A percentile compares a stretch with the other conserved stretches of the same genome.
phyloP scores from a whole-genome alignment of 2,113 vertebrate genomes.

The Spea multiplicata region DNA sequence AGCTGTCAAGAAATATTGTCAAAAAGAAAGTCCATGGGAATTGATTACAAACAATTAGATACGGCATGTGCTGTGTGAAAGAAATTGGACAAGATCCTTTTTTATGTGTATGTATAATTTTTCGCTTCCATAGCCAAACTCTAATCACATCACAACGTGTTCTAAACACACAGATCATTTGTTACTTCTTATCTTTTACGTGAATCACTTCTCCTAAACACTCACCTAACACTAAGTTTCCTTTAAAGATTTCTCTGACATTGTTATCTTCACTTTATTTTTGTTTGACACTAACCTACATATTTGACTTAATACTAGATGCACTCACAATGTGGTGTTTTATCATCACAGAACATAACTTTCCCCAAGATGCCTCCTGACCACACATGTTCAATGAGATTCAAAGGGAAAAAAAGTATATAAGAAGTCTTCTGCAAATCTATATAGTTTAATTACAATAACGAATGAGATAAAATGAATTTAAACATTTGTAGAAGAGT shows the following conservation, averaged over 20 bases:
- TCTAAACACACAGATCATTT: slow-evolving; percentile 18
- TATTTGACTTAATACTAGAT: neutral
- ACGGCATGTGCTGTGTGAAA: slow-evolving; percentile 3
- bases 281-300: neutral
- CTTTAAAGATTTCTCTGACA: slow-evolving; percentile 12
- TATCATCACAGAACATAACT: neutral
- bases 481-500: too few relatives aligned
- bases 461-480: too few relatives aligned
- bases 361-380: neutral
- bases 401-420: neutral
- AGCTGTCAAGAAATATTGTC: slow-evolving; percentile 17
- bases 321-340: slow-evolving; percentile 2
- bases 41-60: neutral
- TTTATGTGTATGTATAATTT: neutral
- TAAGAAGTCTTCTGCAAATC: neutral
- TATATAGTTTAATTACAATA: too few relatives aligned
- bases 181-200: slow-evolving; percentile 4
- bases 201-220: slow-evolving; percentile 10
- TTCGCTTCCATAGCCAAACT: slow-evolving; percentile 21
- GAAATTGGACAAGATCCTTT: neutral
- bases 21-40: neutral
- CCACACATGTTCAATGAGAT: neutral
- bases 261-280: slow-evolving; percentile 13
- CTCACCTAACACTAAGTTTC: slow-evolving; percentile 5
- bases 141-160: slow-evolving; percentile 31